phyloP scores from a whole-genome alignment of 1,140 invertebrate species.

The Dreissena rostriformis region DNA sequence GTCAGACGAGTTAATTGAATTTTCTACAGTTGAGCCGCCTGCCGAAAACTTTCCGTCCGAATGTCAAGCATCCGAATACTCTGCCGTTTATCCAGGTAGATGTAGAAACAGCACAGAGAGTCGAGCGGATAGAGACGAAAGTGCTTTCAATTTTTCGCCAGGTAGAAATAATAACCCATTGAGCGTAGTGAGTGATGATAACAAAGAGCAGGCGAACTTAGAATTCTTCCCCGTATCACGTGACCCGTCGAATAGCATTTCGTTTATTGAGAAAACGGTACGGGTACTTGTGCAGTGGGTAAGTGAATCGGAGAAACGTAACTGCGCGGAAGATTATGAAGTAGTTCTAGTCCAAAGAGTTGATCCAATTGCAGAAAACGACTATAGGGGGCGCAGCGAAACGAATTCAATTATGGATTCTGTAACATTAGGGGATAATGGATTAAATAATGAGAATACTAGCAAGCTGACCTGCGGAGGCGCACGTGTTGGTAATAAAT shows the following conservation, averaged over 20 bases:
- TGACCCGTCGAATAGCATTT: constrained; percentile 55
- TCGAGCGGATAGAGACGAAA: no score
- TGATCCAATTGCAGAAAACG: constrained; percentile 1
- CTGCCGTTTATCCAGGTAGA: no score
- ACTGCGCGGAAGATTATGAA: constrained; percentile 27
- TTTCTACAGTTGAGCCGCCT: background rate
- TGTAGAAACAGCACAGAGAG: no score
- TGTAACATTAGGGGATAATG: constrained; percentile 7
- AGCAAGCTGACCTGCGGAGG: background rate
- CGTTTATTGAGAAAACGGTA: constrained; percentile 39
- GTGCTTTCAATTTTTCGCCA: background rate
- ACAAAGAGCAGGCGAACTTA: constrained; percentile 23
- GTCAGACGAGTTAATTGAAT: constrained; percentile 37
- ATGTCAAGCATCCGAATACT: constrained; percentile 12
- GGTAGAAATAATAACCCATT: constrained; percentile 34
- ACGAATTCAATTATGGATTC: background rate
- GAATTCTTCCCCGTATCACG: constrained; percentile 14
- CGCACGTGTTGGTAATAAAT: no score
- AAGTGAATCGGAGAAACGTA: constrained; percentile 2
- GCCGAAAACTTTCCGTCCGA: background rate
- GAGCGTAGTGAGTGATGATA: constrained; percentile 39
- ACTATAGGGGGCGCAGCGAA: background rate
- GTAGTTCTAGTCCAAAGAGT: constrained; percentile 25
- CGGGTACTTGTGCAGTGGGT: constrained; percentile 32
- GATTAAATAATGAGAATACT: constrained; percentile 27